phyloP scores from a whole-genome alignment of 1,140 invertebrate species.

The Oppia nitens region DNA sequence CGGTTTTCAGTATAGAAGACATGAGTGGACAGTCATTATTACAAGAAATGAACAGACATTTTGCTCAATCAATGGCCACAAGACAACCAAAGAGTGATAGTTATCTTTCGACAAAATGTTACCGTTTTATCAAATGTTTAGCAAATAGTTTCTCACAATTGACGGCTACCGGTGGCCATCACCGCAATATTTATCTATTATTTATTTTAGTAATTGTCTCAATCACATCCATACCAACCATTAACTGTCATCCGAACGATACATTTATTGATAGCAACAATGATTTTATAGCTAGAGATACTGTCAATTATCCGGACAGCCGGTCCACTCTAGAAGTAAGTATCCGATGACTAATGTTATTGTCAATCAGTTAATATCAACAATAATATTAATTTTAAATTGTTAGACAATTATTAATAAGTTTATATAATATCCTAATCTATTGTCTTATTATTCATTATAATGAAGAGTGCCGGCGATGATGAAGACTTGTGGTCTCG shows the following conservation, averaged over 20 bases:
- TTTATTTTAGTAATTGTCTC: neutral
- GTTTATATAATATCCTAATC: no score
- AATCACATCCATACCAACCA: neutral
- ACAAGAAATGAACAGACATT: no score
- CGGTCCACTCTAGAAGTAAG: neutral
- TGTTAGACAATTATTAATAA: neutral
- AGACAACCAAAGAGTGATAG: no score
- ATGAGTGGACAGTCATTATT: no score
- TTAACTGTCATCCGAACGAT: neutral
- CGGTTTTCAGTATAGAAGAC: no score
- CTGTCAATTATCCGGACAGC: neutral
- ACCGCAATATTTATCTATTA: no score
- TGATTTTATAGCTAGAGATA: neutral
- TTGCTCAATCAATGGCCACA: no score
- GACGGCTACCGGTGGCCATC: no score
- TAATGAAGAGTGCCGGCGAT: neutral
- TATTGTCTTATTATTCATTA: neutral
- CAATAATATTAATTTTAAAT: neutral
- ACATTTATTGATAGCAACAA: neutral
- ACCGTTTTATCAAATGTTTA: no score
- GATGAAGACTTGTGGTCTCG: conserved; percentile 2
- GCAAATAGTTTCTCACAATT: no score
- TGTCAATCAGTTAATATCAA: neutral
- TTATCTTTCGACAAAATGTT: no score
- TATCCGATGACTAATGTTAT: neutral